Evolutionary conservation across 2,888 invertebrate genomes (phyloP).

Genomic region (Apoderus coryli): DNA sequence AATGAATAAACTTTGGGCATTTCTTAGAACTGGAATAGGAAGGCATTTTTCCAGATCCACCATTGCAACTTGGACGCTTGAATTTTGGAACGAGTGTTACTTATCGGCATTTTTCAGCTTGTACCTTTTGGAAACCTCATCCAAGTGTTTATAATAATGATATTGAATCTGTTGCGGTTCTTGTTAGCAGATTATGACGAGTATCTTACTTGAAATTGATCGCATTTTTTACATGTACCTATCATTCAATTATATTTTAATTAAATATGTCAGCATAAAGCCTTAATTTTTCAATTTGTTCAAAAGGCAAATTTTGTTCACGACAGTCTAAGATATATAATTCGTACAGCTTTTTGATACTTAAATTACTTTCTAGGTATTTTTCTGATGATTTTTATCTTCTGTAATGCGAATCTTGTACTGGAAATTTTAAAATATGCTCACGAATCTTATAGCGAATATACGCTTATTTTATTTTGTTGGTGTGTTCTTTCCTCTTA

Average conservation of each 20-base stretch:
- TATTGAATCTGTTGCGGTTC: neutral
- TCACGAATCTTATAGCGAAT: neutral
- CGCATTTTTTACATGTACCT: slow-evolving; percentile 4
- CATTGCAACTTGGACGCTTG: too few species aligned
- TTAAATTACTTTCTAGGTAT: neutral
- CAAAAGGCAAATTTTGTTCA: neutral
- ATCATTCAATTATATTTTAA: slow-evolving; percentile 3
- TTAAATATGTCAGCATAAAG: slow-evolving; percentile 4
- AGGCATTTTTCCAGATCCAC: slow-evolving; percentile 16
- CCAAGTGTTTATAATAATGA: slow-evolving; percentile 2
- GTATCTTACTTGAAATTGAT: slow-evolving; percentile 1
- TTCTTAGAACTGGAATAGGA: slow-evolving; percentile 14
- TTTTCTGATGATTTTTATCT: neutral
- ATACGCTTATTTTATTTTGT: neutral
- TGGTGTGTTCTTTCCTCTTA: neutral
- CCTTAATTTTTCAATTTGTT: slow-evolving; percentile 6
- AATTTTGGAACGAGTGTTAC: too few species aligned
- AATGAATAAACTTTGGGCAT: slow-evolving; percentile 16
- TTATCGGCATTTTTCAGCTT: neutral
- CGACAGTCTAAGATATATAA: neutral
- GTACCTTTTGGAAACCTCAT: neutral
- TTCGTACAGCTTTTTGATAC: neutral
- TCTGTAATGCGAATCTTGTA: neutral
- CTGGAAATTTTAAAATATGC: slow-evolving; percentile 1
- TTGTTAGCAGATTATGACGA: neutral